These are phyloP conservation scores for Linhomoeus sp. DNA, from an alignment of 2,888 invertebrate genomes.

Conservation along the genomic window DNA sequence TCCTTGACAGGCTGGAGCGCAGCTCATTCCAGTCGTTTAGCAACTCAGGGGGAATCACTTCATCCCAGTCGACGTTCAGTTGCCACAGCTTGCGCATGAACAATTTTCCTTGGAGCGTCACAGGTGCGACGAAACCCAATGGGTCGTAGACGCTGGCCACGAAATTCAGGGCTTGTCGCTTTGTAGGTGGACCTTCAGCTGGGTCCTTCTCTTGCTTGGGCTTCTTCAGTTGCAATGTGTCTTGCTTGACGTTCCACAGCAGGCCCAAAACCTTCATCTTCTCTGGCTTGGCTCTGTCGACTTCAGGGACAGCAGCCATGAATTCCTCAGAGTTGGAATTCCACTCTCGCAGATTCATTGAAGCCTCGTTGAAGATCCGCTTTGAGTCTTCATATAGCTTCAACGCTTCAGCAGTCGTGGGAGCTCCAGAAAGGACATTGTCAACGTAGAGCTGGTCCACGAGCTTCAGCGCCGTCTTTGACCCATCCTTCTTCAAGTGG, in stretches of 20 bases:
- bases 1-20: neutral
- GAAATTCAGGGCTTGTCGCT: constrained; percentile 11
- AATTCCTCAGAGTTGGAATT: no score
- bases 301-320: no score
- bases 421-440: no score
- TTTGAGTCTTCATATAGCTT: no score
- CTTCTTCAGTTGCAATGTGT: neutral
- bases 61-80: constrained; percentile 15
- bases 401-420: no score
- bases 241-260: neutral
- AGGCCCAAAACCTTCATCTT: no score
- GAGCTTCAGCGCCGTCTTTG: no score
- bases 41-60: constrained; percentile 6
- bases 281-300: no score
- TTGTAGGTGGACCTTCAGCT: constrained; percentile 8
- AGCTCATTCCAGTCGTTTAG: neutral
- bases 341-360: no score
- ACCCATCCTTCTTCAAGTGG: no score
- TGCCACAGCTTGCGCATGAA: constrained; percentile 16
- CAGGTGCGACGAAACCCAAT: constrained; percentile 14
- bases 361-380: no score
- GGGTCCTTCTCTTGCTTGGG: neutral
- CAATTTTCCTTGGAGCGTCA: constrained; percentile 12
- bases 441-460: no score
- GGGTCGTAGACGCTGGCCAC: constrained; percentile 18